These are phyloP conservation scores for Pocillopora meandrina DNA, from an alignment of 92 coral and sea anemone species.

Conservation along the genomic window DNA sequence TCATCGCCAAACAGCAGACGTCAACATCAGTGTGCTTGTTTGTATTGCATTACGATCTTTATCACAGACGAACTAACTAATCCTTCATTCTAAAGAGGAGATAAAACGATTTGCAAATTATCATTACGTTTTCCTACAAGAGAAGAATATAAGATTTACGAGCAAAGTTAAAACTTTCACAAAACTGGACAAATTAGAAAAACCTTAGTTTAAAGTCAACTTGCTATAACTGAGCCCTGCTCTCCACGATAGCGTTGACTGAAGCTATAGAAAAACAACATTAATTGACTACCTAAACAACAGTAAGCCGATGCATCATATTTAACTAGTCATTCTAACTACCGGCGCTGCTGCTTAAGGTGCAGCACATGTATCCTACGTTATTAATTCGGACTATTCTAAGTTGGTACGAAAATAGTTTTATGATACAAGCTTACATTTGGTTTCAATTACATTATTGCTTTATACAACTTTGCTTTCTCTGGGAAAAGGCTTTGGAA, in stretches of 20 bases:
- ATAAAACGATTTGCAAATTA: too few relatives aligned
- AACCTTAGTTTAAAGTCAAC: neutral
- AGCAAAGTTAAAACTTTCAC: neutral
- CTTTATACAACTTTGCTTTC: conserved; percentile 3
- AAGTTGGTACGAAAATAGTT: conserved; percentile 7
- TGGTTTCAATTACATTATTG: neutral
- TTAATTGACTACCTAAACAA: neutral
- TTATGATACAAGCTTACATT: conserved; percentile 1
- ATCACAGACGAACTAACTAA: too few relatives aligned
- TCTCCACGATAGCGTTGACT: neutral
- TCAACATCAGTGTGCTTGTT: too few relatives aligned
- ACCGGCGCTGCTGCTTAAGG: neutral
- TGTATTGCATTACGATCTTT: too few relatives aligned
- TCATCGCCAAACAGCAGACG: too few relatives aligned
- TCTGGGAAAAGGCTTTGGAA: conserved; percentile 13
- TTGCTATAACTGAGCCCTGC: neutral
- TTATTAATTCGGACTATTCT: neutral
- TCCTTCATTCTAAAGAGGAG: too few relatives aligned
- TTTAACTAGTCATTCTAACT: neutral
- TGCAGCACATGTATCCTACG: neutral
- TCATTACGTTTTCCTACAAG: neutral
- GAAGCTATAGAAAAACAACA: neutral
- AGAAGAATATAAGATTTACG: neutral
- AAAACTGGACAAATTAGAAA: conserved; percentile 16
- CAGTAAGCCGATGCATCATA: neutral